Percentiles rank a stretch among this genome's conserved stretches.
These are phyloP conservation scores for Syngnathoides biaculeatus DNA, from an alignment of 2,113 vertebrate species.

Conservation along the genomic window DNA sequence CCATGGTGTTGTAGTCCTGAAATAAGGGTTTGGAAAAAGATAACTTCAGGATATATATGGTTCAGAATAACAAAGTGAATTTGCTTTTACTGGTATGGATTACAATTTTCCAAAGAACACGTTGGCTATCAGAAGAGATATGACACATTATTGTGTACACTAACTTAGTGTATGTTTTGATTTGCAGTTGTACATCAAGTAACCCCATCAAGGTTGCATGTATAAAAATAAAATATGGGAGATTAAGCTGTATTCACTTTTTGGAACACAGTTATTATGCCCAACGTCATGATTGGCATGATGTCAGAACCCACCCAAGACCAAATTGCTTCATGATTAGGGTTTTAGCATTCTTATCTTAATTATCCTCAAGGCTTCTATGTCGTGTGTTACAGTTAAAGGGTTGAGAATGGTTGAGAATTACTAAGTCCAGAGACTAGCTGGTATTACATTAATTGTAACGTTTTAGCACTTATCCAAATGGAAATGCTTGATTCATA, in stretches of 20 bases:
- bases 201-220: too few species aligned
- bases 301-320: conserved; percentile 13
- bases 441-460: conserved; percentile 29
- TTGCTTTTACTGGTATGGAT: background rate
- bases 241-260: too few species aligned
- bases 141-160: background rate
- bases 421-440: conserved; percentile 14
- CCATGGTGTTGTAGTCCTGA: background rate
- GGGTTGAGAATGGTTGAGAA: background rate
- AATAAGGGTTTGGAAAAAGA: background rate
- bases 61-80: background rate
- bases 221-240: too few species aligned
- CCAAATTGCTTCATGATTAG: background rate
- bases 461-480: conserved; percentile 19
- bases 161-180: background rate
- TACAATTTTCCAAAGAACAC: too few species aligned
- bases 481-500: conserved; percentile 37
- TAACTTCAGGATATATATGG: background rate
- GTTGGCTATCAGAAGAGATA: background rate
- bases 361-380: conserved; percentile 1
- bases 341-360: background rate
- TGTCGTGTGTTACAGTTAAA: background rate
- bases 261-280: too few species aligned
- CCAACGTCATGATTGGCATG: conserved; percentile 18
- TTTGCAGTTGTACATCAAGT: too few species aligned